Conservation (phyloP, 1,140 invertebrate genomes). For the Diorhabda elongata region DNA sequence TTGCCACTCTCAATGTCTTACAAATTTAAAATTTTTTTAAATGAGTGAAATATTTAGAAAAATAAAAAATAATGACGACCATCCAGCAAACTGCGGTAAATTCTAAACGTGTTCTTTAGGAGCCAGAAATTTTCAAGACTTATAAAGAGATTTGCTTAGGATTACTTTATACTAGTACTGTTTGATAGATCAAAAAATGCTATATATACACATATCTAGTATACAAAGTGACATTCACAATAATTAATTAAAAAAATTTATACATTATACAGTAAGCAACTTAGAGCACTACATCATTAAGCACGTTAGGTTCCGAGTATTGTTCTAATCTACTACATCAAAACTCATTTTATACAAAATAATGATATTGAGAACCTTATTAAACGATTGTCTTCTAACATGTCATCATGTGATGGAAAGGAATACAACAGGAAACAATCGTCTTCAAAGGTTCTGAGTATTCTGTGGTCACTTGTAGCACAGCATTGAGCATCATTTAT, state of each 20-base stretch:
- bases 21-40: too few relatives aligned
- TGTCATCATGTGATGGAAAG: background rate
- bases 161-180: too few relatives aligned
- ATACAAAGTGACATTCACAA: conserved; percentile 36
- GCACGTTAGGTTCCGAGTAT: conserved; percentile 24
- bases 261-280: conserved; percentile 35
- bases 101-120: too few relatives aligned
- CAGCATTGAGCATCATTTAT: background rate
- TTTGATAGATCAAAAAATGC: too few relatives aligned
- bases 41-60: too few relatives aligned
- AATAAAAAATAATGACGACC: too few relatives aligned
- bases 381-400: background rate
- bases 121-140: too few relatives aligned
- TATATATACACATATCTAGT: conserved; percentile 37
- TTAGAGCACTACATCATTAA: conserved; percentile 30
- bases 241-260: conserved; percentile 30
- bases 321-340: conserved; percentile 21
- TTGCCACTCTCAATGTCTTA: too few relatives aligned
- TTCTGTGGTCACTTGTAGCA: background rate
- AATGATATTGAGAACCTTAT: background rate
- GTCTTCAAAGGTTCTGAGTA: background rate
- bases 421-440: background rate
- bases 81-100: too few relatives aligned
- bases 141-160: too few relatives aligned
- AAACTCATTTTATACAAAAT: conserved; percentile 15